Conservation (phyloP, 2,797 vertebrate species). For the Pristis pectinata region DNA sequence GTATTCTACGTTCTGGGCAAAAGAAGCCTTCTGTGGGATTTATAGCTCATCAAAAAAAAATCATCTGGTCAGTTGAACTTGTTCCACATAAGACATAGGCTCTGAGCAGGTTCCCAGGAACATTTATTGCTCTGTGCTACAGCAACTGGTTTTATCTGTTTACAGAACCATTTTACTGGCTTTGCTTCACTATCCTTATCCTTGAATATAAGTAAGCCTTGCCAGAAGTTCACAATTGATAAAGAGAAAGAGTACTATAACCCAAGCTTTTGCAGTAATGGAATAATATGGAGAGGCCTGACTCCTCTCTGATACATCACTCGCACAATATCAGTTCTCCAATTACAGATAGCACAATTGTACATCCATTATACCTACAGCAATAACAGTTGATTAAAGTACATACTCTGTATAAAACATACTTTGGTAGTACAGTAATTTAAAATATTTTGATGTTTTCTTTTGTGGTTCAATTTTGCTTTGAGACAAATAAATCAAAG, state of each 20-base stretch:
- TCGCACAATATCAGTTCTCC: not conserved
- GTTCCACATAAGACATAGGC: not conserved
- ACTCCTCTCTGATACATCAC: not conserved
- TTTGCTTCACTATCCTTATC: not conserved
- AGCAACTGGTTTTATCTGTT: constrained; percentile 11
- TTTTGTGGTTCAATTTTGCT: not conserved
- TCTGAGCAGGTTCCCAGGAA: not conserved
- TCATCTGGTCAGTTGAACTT: constrained; percentile 1
- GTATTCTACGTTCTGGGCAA: not conserved
- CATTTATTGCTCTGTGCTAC: not conserved
- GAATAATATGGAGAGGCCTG: not conserved
- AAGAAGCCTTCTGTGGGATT: not conserved
- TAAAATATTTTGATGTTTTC: not conserved
- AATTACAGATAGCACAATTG: not conserved
- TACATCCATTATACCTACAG: not conserved
- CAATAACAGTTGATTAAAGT: not conserved
- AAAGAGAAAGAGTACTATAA: not conserved
- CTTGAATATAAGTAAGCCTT: not conserved
- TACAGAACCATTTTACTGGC: not conserved
- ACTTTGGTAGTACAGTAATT: not conserved
- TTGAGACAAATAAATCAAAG: not conserved
- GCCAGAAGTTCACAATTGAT: not conserved
- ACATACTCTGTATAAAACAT: not conserved
- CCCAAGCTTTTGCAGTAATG: not conserved
- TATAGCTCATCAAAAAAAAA: not conserved